Evolutionary conservation across 2,113 vertebrate species (phyloP), one percentile per base, ranked within the genome.

Genomic region (Bombycilla garrulus): DNA sequence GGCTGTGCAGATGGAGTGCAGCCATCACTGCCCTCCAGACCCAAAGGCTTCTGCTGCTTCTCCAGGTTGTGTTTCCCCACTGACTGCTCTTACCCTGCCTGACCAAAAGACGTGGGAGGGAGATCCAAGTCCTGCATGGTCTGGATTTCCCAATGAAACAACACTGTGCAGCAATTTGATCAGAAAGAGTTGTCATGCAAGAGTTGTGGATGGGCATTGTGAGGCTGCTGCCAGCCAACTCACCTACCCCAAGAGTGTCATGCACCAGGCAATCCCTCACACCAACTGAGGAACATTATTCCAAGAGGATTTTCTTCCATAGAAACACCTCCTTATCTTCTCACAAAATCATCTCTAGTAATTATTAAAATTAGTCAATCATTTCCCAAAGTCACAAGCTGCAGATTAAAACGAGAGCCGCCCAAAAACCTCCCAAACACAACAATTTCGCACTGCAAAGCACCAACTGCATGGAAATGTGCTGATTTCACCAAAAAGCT

Each of bases 401-500:
- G 22, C 69, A 77, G 23, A 15, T 28, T 73, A 29, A 79, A 93
- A 31, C 38, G 11, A n/a, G 35, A 86, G 36, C 31, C 0, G 0
- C 35, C 40, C 56, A 28, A 42, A 86, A 70, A 11, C 8, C 51
- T 83, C 56, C 81, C 72, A 12, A 92, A 93, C 19, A 5, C 9
- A 61, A 74, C 23, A 5, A 8, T 51, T 93, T 76, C 71, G 85
- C 21, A n/a, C 48, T 74, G 77, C 64, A 51, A 60, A 91, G 50
- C 83, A 36, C 19, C 3, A 10, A 81, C 10, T 28, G 53, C 48
- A 0, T 65, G 78, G 84, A 95, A 91, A 72, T 65, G 65, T 61
- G 86, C 91, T 76, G 84, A 87, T 85, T 85, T 81, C 70, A 93
- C 79, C 61, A 78, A 95, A 88, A 89, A 29, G 28, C 53, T 92